Conservation (phyloP, 2,797 vertebrate genomes). For the Dendrocincla tyrannina region DNA sequence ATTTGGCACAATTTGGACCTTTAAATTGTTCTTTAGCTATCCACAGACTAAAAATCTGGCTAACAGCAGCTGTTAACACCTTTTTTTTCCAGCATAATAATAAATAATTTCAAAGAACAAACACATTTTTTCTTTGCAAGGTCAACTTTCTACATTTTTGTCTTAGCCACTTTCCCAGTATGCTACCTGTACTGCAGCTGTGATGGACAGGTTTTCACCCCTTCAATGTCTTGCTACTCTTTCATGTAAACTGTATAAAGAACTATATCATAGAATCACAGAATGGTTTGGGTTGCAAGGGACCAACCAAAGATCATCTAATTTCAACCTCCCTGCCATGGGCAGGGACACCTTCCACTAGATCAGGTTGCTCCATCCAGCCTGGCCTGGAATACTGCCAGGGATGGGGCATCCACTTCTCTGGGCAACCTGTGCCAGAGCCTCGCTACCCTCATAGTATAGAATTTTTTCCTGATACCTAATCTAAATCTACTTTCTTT, state of each 20-base stretch:
- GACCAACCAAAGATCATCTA: neutral
- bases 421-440: neutral
- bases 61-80: neutral
- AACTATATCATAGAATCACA: neutral
- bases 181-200: neutral
- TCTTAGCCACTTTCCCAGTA: neutral
- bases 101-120: neutral
- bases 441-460: neutral
- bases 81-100: neutral
- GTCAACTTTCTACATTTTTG: neutral
- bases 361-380: neutral
- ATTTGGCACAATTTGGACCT: neutral
- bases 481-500: neutral
- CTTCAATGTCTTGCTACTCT: neutral
- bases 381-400: neutral
- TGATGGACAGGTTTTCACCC: neutral
- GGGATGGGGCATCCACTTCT: neutral
- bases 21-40: neutral
- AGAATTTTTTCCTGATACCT: neutral
- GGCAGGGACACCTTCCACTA: neutral
- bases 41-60: neutral
- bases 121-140: neutral
- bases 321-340: neutral
- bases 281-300: neutral
- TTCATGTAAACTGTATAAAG: neutral